These are phyloP conservation scores for Porites divaricata DNA, from an alignment of 92 coral and sea anemone genomes.

Conservation along the genomic window DNA sequence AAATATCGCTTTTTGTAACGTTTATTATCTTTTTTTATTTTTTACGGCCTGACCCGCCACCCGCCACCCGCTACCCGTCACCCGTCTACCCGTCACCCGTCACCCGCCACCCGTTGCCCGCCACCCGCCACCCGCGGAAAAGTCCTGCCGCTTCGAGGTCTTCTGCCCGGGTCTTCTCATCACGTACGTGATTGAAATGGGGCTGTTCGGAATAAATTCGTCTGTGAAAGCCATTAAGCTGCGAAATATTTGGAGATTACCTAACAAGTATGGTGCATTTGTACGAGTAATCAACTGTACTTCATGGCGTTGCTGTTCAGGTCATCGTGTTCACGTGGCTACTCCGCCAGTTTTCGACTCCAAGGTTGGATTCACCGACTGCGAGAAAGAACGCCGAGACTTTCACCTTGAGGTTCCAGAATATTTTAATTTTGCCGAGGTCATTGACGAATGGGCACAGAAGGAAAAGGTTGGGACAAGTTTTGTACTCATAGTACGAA, in stretches of 20 bases:
- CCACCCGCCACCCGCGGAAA: too few species aligned
- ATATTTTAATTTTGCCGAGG: slow-evolving; percentile 83
- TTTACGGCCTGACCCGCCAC: too few species aligned
- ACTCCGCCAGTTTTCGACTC: slow-evolving; percentile 81
- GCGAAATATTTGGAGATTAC: not conserved
- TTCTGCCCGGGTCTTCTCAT: too few species aligned
- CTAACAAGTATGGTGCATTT: not conserved
- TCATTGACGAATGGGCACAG: slow-evolving; percentile 78
- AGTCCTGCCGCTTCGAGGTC: too few species aligned
- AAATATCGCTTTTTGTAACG: too few species aligned
- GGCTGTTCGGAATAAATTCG: not conserved
- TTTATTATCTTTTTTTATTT: too few species aligned
- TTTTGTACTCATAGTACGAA: too few species aligned
- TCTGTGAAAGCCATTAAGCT: not conserved
- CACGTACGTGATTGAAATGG: not conserved
- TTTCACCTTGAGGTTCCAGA: slow-evolving; percentile 71
- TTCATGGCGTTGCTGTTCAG: slow-evolving; percentile 14
- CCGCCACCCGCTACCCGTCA: too few species aligned
- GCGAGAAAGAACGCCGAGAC: slow-evolving; percentile 63
- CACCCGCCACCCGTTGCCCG: too few species aligned
- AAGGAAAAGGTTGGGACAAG: slow-evolving; percentile 63
- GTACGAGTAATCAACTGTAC: not conserved
- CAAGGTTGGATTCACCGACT: slow-evolving; percentile 77
- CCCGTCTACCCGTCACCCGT: too few species aligned
- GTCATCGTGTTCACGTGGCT: slow-evolving; percentile 18